A percentile compares a stretch with the other conserved stretches of the same genome.
These are phyloP conservation scores for Drosophila baimaii DNA, from an alignment of 1,140 invertebrate genomes.

Conservation along the genomic window DNA sequence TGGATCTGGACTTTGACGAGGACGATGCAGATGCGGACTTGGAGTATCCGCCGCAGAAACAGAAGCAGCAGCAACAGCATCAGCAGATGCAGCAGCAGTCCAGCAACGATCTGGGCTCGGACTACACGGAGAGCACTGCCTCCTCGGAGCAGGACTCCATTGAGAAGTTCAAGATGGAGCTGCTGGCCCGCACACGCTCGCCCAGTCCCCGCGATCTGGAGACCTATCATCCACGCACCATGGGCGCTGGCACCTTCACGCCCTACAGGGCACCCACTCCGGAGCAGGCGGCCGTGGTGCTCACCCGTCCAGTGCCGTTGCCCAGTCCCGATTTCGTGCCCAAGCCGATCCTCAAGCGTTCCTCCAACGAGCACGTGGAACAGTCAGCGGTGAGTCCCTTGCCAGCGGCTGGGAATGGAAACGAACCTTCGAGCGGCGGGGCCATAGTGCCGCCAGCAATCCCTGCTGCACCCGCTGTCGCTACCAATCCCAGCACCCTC, in stretches of 20 bases:
- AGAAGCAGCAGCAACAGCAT: constrained; percentile 53
- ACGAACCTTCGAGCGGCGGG: constrained; percentile 63
- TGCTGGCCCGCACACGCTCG: constrained; percentile 84
- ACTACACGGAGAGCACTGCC: constrained; percentile 87
- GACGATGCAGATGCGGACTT: constrained; percentile 27
- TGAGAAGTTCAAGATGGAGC: constrained; percentile 86
- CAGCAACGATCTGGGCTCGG: constrained; percentile 85
- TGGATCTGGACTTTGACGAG: constrained; percentile 55
- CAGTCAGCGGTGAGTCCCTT: constrained; percentile 26
- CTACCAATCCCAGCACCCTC: constrained; percentile 12
- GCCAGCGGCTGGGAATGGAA: constrained; percentile 8
- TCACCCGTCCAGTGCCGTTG: constrained; percentile 86
- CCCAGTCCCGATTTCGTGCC: constrained; percentile 88
- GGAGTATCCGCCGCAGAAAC: constrained; percentile 10
- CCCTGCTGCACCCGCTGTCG: background rate
- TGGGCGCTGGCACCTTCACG: constrained; percentile 74
- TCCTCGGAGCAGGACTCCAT: constrained; percentile 85
- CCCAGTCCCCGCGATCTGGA: constrained; percentile 86
- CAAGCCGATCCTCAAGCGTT: constrained; percentile 90
- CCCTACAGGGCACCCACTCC: constrained; percentile 83
- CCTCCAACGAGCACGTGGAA: constrained; percentile 83
- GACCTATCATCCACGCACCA: constrained; percentile 88
- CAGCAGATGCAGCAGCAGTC: constrained; percentile 38
- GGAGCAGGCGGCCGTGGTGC: constrained; percentile 86
- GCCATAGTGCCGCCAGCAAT: constrained; percentile 18